Conservation (phyloP, 2,797 vertebrate genomes). For the Carapus acus region DNA sequence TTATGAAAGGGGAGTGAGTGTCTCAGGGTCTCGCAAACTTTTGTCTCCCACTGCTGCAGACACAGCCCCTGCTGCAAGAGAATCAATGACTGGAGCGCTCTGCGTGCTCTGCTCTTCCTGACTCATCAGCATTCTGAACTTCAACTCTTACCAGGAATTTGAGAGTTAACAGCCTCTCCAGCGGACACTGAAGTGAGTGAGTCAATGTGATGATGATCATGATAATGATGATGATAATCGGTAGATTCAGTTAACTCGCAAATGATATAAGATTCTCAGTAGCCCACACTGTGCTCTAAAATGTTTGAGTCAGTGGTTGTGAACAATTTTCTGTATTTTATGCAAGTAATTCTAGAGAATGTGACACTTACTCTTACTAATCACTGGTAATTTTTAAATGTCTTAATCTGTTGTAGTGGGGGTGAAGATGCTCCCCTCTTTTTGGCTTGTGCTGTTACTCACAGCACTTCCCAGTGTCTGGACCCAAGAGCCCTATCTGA, state of each 20-base stretch:
- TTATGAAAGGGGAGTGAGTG: constrained; percentile 67
- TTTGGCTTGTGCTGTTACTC: constrained; percentile 71
- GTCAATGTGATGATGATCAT: constrained; percentile 10
- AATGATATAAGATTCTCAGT: background rate
- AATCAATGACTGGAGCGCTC: constrained; percentile 37
- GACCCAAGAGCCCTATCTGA: constrained; percentile 73
- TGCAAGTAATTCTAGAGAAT: no score
- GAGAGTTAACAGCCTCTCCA: constrained; percentile 11
- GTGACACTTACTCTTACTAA: background rate
- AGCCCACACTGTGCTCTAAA: no score
- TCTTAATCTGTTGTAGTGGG: constrained; percentile 31
- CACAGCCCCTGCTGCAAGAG: constrained; percentile 30
- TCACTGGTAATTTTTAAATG: constrained; percentile 10
- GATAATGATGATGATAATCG: no score
- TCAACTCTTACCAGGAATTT: constrained; percentile 5
- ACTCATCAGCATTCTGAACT: constrained; percentile 10
- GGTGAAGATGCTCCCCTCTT: constrained; percentile 62
- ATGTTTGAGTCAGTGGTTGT: no score
- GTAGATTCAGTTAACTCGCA: background rate
- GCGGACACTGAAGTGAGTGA: constrained; percentile 36
- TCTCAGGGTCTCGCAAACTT: constrained; percentile 44
- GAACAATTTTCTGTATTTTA: no score
- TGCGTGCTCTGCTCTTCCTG: constrained; percentile 6
- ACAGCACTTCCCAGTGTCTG: constrained; percentile 64
- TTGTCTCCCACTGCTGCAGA: constrained; percentile 48